A percentile compares a stretch with the other conserved stretches of the same genome.
Conservation (phyloP, 2,888 invertebrate species). For the Athalia rosae region DNA sequence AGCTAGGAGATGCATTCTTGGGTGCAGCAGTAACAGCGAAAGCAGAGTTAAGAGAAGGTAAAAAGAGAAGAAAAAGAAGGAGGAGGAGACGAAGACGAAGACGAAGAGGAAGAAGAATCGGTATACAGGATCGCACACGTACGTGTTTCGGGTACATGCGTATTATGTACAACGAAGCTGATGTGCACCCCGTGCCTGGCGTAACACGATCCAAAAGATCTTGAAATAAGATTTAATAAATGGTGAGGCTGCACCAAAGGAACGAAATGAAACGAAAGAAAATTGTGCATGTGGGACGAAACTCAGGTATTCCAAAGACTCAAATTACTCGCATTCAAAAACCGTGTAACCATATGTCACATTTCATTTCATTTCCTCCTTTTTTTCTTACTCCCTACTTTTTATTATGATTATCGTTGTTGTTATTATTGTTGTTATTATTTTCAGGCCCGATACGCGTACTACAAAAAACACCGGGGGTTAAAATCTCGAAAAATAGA, state of each 20-base stretch:
- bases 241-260: conserved; percentile 44
- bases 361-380: not conserved
- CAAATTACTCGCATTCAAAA: conserved; percentile 36
- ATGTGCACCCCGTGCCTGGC: conserved; percentile 37
- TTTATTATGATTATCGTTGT: no score
- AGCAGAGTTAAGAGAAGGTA: conserved; percentile 37
- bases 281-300: not conserved
- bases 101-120: no score
- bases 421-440: no score
- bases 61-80: not conserved
- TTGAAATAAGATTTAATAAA: conserved; percentile 69
- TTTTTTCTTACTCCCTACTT: no score
- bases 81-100: no score
- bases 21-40: conserved; percentile 20
- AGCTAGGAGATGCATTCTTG: conserved; percentile 33
- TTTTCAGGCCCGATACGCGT: no score
- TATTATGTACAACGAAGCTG: not conserved
- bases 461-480: no score
- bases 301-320: conserved; percentile 35
- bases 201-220: conserved; percentile 64
- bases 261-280: not conserved
- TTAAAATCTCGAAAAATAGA: not conserved
- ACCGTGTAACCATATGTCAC: conserved; percentile 32
- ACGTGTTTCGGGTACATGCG: no score
- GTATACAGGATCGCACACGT: not conserved